Conservation (phyloP, 2,888 invertebrate species). For the Ormyrus pomaceus region DNA sequence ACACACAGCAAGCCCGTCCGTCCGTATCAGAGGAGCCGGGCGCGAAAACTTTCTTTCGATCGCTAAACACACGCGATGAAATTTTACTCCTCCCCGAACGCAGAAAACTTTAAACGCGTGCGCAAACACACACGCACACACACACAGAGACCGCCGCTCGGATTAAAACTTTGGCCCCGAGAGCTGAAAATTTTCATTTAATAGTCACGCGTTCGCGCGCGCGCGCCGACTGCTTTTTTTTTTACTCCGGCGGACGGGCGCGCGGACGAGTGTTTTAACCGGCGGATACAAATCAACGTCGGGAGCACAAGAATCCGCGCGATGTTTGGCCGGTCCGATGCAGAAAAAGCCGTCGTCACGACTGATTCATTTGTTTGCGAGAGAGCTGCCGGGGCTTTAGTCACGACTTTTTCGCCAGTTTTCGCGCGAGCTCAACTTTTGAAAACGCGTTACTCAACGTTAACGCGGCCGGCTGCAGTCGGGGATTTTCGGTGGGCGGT, state of each 20-base stretch:
- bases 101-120: too few relatives aligned
- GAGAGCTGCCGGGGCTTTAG: neutral
- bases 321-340: constrained; percentile 13
- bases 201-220: constrained; percentile 23
- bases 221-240: constrained; percentile 6
- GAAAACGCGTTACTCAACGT: constrained; percentile 4
- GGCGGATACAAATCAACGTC: constrained; percentile 46
- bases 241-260: neutral
- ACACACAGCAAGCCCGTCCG: constrained; percentile 16
- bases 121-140: constrained; percentile 40
- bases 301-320: constrained; percentile 16
- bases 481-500: too few relatives aligned
- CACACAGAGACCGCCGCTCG: constrained; percentile 23
- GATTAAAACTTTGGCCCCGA: constrained; percentile 43
- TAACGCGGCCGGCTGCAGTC: neutral
- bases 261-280: constrained; percentile 3
- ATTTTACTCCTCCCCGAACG: constrained; percentile 23
- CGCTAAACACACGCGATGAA: constrained; percentile 34
- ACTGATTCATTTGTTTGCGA: constrained; percentile 50
- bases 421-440: constrained; percentile 8
- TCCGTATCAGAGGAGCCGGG: constrained; percentile 19
- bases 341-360: constrained; percentile 24
- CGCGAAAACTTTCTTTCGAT: constrained; percentile 48
- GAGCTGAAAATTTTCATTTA: constrained; percentile 36
- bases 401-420: constrained; percentile 1